phyloP scores from a whole-genome alignment of 2,797 vertebrate species.

The Cuniculus paca region DNA sequence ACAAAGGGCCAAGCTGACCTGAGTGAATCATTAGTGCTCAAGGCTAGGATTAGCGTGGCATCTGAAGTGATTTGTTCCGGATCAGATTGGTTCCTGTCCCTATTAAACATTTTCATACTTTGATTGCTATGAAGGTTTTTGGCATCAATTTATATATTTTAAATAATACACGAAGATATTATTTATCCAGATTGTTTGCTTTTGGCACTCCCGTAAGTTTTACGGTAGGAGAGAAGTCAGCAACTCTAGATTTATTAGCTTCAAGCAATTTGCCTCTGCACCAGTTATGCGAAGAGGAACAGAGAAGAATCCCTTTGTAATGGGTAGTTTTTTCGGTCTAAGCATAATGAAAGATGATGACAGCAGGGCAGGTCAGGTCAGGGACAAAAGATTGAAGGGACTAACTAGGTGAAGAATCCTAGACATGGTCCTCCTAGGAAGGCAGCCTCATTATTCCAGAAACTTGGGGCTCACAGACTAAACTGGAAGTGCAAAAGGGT shows the following conservation, averaged over 20 bases:
- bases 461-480: too few species aligned
- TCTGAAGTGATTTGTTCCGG: neutral
- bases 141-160: neutral
- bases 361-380: neutral
- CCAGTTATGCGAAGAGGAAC: neutral
- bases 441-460: neutral
- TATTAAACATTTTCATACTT: neutral
- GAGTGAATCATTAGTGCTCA: neutral
- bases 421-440: fast-evolving
- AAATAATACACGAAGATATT: neutral
- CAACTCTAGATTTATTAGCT: too few species aligned
- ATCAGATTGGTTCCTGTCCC: neutral
- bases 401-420: neutral
- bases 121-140: neutral
- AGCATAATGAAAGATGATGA: fast-evolving
- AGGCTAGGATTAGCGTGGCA: fast-evolving
- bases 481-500: fast-evolving
- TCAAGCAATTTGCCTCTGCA: fast-evolving
- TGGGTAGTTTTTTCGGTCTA: too few species aligned
- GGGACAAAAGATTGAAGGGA: too few species aligned
- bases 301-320: neutral
- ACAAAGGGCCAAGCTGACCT: neutral
- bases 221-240: fast-evolving
- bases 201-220: neutral
- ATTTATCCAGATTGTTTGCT: neutral